Evolutionary conservation across 2,888 invertebrate genomes (phyloP).

Genomic region (Chaitophorus viminalis): DNA sequence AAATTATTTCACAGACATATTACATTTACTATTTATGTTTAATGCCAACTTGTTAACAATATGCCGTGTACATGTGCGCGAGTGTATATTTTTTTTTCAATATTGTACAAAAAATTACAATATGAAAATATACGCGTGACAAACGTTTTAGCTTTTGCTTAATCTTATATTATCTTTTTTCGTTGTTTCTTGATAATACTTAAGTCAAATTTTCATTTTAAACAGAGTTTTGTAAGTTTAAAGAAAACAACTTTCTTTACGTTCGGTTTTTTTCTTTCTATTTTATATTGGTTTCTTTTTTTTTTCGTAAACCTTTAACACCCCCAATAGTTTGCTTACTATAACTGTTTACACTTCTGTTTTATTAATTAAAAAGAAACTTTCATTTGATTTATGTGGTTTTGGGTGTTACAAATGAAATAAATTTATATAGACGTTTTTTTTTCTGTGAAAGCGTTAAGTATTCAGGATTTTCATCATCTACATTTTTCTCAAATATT

Average conservation of each 20-base stretch:
- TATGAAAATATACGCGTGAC: background rate
- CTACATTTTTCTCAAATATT: background rate
- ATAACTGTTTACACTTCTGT: background rate
- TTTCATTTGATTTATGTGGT: constrained; percentile 3
- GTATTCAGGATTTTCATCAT: background rate
- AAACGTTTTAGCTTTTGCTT: constrained; percentile 6
- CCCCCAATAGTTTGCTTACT: background rate
- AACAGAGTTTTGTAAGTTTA: background rate
- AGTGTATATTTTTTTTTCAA: background rate
- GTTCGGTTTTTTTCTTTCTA: background rate
- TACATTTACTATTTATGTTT: background rate
- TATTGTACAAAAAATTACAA: background rate
- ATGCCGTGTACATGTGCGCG: background rate
- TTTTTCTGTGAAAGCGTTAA: background rate
- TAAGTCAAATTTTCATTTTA: constrained; percentile 29
- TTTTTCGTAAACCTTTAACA: background rate
- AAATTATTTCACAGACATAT: background rate
- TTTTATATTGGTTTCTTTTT: constrained; percentile 5
- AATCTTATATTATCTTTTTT: constrained; percentile 4
- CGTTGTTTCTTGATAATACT: background rate
- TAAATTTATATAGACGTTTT: background rate
- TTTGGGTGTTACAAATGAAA: background rate
- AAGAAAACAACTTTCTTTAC: constrained; percentile 17
- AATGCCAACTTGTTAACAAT: no score
- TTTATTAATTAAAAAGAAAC: constrained; percentile 36